Percentiles rank a stretch among this genome's conserved stretches.
Evolutionary conservation across 1,140 invertebrate genomes (phyloP).

Genomic region (Ceratosolen solmsi): DNA sequence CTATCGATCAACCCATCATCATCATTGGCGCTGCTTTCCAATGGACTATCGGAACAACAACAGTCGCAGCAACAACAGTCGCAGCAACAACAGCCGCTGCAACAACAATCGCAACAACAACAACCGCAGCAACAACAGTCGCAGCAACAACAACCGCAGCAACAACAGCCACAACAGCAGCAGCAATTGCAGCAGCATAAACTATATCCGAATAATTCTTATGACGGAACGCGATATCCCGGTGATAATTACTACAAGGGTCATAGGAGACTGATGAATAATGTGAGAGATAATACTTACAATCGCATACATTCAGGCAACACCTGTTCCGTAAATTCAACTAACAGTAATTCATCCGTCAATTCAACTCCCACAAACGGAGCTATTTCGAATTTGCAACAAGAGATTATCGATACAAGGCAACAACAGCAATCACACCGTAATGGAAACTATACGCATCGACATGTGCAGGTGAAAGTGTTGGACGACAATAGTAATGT

Average conservation of each 20-base stretch:
- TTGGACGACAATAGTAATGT: constrained; percentile 72
- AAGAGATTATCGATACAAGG: constrained; percentile 67
- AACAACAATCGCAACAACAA: constrained; percentile 61
- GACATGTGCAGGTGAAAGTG: constrained; percentile 70
- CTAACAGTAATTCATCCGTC: constrained; percentile 13
- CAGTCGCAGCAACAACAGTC: constrained; percentile 60
- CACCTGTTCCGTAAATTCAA: constrained; percentile 34
- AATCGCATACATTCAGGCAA: constrained; percentile 54
- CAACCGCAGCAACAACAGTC: constrained; percentile 60
- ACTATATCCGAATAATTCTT: constrained; percentile 52
- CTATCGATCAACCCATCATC: neutral
- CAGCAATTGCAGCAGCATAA: constrained; percentile 64
- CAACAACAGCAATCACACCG: constrained; percentile 49
- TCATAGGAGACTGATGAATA: constrained; percentile 44
- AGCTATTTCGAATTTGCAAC: constrained; percentile 53
- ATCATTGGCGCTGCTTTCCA: neutral
- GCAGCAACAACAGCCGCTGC: constrained; percentile 65
- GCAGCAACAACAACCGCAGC: constrained; percentile 63
- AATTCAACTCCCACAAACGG: constrained; percentile 20
- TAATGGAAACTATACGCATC: constrained; percentile 60
- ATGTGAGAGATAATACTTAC: constrained; percentile 59
- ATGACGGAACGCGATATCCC: constrained; percentile 34
- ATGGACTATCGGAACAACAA: constrained; percentile 58
- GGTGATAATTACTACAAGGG: constrained; percentile 37
- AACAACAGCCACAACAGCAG: constrained; percentile 62